Conservation (phyloP, 2,113 vertebrate genomes). For the Rostratula benghalensis region DNA sequence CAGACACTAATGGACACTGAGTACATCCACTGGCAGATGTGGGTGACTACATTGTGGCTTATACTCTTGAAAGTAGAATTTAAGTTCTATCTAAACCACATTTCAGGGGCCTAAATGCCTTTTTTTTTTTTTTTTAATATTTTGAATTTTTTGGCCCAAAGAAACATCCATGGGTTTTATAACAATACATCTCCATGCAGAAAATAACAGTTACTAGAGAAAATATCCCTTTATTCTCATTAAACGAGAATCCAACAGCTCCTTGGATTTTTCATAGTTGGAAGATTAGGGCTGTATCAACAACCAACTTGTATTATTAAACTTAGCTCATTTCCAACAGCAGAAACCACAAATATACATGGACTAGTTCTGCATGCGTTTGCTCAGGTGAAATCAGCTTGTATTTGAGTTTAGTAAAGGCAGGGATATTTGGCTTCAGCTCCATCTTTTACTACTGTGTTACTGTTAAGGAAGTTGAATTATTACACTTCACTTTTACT, state of each 20-base stretch:
- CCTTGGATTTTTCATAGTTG: not conserved
- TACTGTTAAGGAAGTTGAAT: not conserved
- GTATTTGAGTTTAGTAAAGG: not conserved
- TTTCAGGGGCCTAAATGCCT: not conserved
- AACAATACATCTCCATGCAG: not conserved
- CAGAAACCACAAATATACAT: not conserved
- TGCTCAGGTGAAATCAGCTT: not conserved
- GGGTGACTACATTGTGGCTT: not conserved
- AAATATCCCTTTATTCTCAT: not conserved
- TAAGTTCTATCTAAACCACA: not conserved
- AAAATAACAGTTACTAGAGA: not conserved
- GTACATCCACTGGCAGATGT: not conserved
- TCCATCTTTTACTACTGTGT: not conserved
- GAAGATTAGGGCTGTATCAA: not conserved
- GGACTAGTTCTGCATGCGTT: not conserved
- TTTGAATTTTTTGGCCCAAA: too few species aligned
- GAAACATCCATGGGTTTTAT: not conserved
- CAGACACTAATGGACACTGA: rapidly evolving
- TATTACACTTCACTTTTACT: not conserved
- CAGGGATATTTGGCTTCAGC: not conserved
- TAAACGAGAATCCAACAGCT: not conserved
- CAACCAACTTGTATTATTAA: not conserved
- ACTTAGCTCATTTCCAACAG: not conserved
- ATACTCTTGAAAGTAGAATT: not conserved
- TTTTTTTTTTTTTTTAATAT: not conserved